phyloP scores from a whole-genome alignment of 2,113 vertebrate species.

The Eolophus roseicapilla region DNA sequence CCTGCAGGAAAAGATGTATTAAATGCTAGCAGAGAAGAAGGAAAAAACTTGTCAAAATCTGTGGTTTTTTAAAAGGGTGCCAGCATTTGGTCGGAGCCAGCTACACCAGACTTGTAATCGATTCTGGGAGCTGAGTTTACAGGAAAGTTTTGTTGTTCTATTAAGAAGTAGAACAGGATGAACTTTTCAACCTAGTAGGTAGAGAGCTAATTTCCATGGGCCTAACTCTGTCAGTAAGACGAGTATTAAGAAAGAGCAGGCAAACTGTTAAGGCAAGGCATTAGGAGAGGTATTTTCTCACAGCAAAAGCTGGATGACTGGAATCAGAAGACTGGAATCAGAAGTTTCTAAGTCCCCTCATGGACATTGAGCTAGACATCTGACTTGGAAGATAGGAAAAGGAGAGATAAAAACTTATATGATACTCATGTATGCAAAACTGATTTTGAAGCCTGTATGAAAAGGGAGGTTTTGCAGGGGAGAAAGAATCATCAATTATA shows the following conservation, averaged over 20 bases:
- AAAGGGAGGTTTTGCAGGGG: background rate
- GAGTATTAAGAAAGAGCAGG: background rate
- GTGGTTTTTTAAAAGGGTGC: background rate
- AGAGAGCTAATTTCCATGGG: background rate
- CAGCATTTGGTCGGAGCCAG: constrained; percentile 14
- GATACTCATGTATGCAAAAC: background rate
- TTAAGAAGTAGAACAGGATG: constrained; percentile 31
- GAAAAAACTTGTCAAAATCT: background rate
- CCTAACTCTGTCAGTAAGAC: background rate
- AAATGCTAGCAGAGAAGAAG: background rate
- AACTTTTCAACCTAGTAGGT: constrained; percentile 51
- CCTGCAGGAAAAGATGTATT: background rate
- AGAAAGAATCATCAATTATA: background rate
- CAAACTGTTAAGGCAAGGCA: background rate
- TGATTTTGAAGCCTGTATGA: background rate
- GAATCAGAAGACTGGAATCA: background rate
- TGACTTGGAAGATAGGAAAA: background rate
- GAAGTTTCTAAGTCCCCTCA: background rate
- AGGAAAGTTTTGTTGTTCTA: constrained; percentile 5
- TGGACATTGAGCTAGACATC: background rate
- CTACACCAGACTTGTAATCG: background rate
- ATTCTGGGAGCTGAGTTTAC: constrained; percentile 21
- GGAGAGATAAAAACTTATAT: background rate
- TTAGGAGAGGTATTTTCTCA: background rate
- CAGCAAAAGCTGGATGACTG: background rate